Evolutionary conservation across 1,140 invertebrate genomes (phyloP).

Genomic region (Bradynema listronoti): DNA sequence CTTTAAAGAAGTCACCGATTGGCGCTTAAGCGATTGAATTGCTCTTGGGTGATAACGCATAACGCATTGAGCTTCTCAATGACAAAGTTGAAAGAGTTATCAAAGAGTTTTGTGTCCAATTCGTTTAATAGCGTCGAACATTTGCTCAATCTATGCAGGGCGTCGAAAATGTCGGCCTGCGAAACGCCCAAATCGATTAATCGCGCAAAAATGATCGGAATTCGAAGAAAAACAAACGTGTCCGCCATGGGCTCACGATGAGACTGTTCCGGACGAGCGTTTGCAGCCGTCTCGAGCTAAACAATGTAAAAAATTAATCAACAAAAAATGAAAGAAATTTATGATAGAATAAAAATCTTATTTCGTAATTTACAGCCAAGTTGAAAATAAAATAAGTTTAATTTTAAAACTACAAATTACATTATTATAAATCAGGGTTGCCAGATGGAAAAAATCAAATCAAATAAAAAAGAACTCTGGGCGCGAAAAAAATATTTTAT

Average conservation of each 20-base stretch:
- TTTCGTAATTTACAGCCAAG: background rate
- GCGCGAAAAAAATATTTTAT: too few relatives aligned
- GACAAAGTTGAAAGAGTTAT: slow-evolving; percentile 22
- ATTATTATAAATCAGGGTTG: too few relatives aligned
- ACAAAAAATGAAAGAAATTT: too few relatives aligned
- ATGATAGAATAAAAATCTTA: background rate
- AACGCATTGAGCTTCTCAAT: slow-evolving; percentile 11
- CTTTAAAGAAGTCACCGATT: too few relatives aligned
- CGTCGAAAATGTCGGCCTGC: slow-evolving; percentile 6
- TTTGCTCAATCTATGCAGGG: slow-evolving; percentile 17
- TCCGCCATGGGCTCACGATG: slow-evolving; percentile 27
- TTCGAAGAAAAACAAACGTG: slow-evolving; percentile 28
- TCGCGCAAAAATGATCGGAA: slow-evolving; percentile 24
- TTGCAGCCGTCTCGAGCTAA: slow-evolving; percentile 18
- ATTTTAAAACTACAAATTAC: too few relatives aligned
- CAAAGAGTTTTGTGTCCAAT: slow-evolving; percentile 19
- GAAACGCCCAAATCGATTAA: slow-evolving; percentile 14
- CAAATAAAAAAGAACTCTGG: too few relatives aligned
- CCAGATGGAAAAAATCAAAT: too few relatives aligned
- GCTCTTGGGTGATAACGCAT: too few relatives aligned
- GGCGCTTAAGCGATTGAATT: too few relatives aligned
- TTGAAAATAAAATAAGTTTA: background rate
- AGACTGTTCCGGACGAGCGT: slow-evolving; percentile 14
- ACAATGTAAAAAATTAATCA: too few relatives aligned
- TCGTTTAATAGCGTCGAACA: slow-evolving; percentile 23